These are phyloP conservation scores for Strigamia maritima DNA, from an alignment of 2,888 invertebrate species.

Conservation along the genomic window DNA sequence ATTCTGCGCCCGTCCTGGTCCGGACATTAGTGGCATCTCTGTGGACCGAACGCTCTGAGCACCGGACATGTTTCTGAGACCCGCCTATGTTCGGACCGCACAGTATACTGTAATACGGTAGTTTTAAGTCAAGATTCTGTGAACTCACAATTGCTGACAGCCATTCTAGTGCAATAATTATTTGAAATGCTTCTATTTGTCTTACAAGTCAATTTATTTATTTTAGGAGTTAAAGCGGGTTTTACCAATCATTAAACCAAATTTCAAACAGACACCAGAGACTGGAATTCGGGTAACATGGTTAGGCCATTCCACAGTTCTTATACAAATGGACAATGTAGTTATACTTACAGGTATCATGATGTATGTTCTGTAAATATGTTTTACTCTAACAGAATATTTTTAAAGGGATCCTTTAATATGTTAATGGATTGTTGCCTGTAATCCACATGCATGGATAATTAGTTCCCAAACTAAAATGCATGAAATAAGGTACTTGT, in stretches of 20 bases:
- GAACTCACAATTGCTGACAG: no score
- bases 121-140: no score
- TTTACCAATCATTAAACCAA: conserved; percentile 49
- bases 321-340: conserved; percentile 54
- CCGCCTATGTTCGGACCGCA: no score
- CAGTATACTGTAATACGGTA: no score
- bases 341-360: conserved; percentile 51
- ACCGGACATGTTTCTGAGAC: no score
- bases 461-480: conserved; percentile 52
- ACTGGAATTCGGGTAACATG: conserved; percentile 51
- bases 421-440: conserved; percentile 56
- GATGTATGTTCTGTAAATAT: conserved; percentile 45
- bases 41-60: no score
- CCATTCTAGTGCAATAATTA: no score
- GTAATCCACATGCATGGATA: conserved; percentile 48
- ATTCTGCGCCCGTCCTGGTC: no score
- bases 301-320: conserved; percentile 57
- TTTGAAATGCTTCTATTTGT: no score
- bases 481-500: conserved; percentile 50
- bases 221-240: conserved; percentile 44
- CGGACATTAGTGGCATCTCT: no score
- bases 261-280: conserved; percentile 46
- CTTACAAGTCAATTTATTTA: background rate
- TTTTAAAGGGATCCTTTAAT: conserved; percentile 45
- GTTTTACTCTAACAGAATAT: background rate